Base-by-base conservation (phyloP, 2,888 invertebrate genomes). In the Seladonia tumulorum region DNA sequence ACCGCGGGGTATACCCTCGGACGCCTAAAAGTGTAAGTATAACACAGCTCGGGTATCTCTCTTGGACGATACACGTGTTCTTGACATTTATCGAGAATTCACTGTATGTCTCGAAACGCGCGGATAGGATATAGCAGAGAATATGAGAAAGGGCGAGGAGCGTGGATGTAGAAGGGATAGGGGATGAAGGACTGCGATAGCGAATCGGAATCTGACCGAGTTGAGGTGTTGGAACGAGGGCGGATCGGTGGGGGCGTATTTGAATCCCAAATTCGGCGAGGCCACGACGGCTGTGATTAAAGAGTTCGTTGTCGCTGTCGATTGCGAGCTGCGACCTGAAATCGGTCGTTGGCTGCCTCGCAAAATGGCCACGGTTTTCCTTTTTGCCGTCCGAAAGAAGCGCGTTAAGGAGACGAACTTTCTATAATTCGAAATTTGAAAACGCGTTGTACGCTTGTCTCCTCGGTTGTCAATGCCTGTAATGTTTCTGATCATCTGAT, bases 181-280 rank as follows among this genome's bases (percentile, higher is more conserved):
- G 60, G 57, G 68, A 78, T 71, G 80, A 82, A 80, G 47, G 63
- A 78, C 85, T 71, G 18, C 78, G 68, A 83, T 70, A 87, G 72
- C 29, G 60, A 63, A 63, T 63, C 29, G 60, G 60, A 63, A 16
- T 25, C 29, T 29, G 29, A 63, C 60, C 29, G 16, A 25, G 60
- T 63, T 5, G 60, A 63, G 60, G 88, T 90, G 90, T 88, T 89
- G 90, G 80, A 84, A 86, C 87, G 87, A 87, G 73, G 75, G 85
- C 83, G 81, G 83, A 87, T 68, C 79, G 76, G 72, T 68, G 79
- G 80, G 60, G 66, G 74, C 85, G 29, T 88, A 90, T 90, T 89
- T 90, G 90, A 90, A 90, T 90, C 49, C 88, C 89, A 90, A 90
- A 90, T 90, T 89, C 89, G 86, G 53, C 83, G 83, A 76, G 75